Base-by-base conservation (phyloP, 2,888 invertebrate species). In the Nasonovia ribisnigri region DNA sequence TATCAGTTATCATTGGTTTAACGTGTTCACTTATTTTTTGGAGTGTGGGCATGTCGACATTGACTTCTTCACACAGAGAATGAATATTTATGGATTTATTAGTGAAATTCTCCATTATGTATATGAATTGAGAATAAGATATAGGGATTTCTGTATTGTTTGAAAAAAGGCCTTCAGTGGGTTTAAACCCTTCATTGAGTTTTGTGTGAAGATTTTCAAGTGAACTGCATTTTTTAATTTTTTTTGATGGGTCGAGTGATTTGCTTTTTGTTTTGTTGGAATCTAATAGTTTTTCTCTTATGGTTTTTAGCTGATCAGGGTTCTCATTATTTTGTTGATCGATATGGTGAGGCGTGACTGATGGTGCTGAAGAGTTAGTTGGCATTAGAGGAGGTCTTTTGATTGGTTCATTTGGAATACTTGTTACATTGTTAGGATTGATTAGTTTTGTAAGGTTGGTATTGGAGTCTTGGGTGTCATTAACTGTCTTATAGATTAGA, bases 101-200 rank as follows among this genome's bases (percentile, higher is more conserved):
- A 0, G 54, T 6, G 54, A 54, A 88, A 5, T 88, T 88, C 42
- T 88, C 54, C 24, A 54, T 24, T 54, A 54, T 54, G 0, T 54
- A 54, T 24, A 54, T 54, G 54, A 0, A 54, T 54, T 88, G 36
- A 0, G 54, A 36, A 29, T 42, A 57, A 0, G 54, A 42, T 10
- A 88, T 88, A 42, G 42, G 36, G 11, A 57, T 88, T 88, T 88
- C 88, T 42, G 4, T 26, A 43, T 88, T 88, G 24, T 88, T 57
- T 24, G 88, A 88, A 29, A 88, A 88, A 42, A 88, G 3, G 2
- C 0, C 26, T 20, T 88, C 42, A 11, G 11, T 57, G 24, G 88
- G 42, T 57, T 26, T 54, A 10, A 88, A 26, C 4, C 11, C 36
- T 20, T 88, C 10, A 43, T 54, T 54, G 42, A 42, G 42, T 26